phyloP scores from a whole-genome alignment of 2,113 vertebrate genomes.

The Pomatorhinus ruficollis region DNA sequence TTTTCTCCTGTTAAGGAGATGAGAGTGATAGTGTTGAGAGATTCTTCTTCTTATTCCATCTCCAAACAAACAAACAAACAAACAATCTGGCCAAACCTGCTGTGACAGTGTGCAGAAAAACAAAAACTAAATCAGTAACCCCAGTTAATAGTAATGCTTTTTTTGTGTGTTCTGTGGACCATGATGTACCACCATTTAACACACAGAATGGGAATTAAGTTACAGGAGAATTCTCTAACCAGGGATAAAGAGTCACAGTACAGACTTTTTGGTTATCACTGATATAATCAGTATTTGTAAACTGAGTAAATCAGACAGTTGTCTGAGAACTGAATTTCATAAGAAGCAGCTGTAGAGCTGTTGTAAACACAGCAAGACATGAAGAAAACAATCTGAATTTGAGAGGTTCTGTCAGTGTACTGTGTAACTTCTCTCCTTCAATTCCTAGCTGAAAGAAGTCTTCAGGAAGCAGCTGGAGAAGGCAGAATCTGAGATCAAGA shows the following conservation, averaged over 20 bases:
- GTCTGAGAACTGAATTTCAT: neutral
- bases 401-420: neutral
- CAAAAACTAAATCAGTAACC: neutral
- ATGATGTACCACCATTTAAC: neutral
- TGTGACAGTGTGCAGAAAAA: neutral
- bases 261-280: neutral
- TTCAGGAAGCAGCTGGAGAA: constrained; percentile 97
- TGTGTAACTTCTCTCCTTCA: neutral
- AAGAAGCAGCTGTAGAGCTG: neutral
- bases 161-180: neutral
- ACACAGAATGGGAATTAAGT: neutral
- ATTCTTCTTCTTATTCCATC: neutral
- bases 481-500: constrained; percentile 96
- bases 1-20: neutral
- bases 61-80: neutral
- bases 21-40: neutral
- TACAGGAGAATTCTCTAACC: neutral
- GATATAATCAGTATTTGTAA: neutral
- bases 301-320: neutral
- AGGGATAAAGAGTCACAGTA: neutral
- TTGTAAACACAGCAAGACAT: neutral
- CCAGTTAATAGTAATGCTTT: neutral
- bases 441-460: constrained; percentile 91
- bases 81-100: neutral
- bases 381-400: neutral